These are phyloP conservation scores for Dufourea novaeangliae DNA, from an alignment of 1,140 invertebrate genomes.

Conservation along the genomic window DNA sequence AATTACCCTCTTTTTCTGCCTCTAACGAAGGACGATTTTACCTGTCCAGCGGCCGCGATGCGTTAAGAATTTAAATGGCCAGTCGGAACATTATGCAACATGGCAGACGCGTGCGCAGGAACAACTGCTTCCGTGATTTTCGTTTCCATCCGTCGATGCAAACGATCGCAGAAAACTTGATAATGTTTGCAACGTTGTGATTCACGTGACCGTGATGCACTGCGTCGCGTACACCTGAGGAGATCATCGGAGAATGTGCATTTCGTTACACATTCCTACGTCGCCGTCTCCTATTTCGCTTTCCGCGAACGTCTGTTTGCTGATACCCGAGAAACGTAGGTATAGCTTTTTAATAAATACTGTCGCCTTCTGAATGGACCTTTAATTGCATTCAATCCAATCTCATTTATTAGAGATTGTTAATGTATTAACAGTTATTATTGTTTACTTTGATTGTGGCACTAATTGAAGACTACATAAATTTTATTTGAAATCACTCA, in stretches of 20 bases:
- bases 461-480: no score
- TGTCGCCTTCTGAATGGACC: neutral
- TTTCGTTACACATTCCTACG: slow-evolving; percentile 53
- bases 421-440: no score
- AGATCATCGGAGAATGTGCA: slow-evolving; percentile 66
- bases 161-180: slow-evolving; percentile 45
- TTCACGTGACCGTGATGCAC: slow-evolving; percentile 18
- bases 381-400: no score
- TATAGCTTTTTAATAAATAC: neutral
- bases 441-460: no score
- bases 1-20: neutral
- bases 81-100: slow-evolving; percentile 54
- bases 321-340: neutral
- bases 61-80: slow-evolving; percentile 61
- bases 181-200: neutral
- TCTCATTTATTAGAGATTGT: no score
- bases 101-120: slow-evolving; percentile 4
- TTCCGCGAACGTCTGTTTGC: slow-evolving; percentile 8
- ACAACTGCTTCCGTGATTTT: slow-evolving; percentile 55
- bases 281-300: slow-evolving; percentile 40
- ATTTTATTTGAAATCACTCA: no score
- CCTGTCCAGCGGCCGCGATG: slow-evolving; percentile 30
- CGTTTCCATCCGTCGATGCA: slow-evolving; percentile 9
- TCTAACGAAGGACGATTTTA: slow-evolving; percentile 33
- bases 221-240: slow-evolving; percentile 11